A percentile compares a stretch with the other conserved stretches of the same genome.
Conservation (phyloP, 2,888 invertebrate genomes). For the Amphimallon solstitiale region DNA sequence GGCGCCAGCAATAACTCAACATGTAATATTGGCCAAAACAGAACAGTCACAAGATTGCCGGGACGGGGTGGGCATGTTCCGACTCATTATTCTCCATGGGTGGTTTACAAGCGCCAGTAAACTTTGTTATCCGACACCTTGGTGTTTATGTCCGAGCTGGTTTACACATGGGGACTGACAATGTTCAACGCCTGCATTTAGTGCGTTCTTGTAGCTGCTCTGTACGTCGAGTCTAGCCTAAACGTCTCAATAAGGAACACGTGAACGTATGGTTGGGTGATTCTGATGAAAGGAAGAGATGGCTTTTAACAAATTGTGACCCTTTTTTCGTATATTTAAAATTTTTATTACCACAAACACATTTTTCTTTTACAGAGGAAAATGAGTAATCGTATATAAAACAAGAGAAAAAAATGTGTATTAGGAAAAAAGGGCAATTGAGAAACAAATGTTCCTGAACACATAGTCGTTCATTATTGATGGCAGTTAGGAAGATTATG, state of each 20-base stretch:
- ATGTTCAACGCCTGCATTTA: not conserved
- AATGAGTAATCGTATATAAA: too few relatives aligned
- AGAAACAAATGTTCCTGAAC: too few relatives aligned
- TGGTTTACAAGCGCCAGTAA: constrained; percentile 48
- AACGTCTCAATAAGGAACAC: too few relatives aligned
- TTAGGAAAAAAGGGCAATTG: too few relatives aligned
- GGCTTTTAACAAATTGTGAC: not conserved
- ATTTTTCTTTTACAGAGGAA: constrained; percentile 2
- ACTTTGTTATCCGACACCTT: constrained; percentile 49
- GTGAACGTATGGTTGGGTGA: too few relatives aligned
- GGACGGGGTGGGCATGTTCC: constrained; percentile 14
- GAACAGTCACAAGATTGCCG: not conserved
- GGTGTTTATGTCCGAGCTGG: constrained; percentile 45
- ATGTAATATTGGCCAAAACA: constrained; percentile 24
- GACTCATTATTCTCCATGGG: constrained; percentile 41
- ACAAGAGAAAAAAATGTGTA: too few relatives aligned
- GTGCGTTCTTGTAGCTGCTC: not conserved
- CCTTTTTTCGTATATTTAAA: constrained; percentile 12
- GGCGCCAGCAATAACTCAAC: constrained; percentile 39
- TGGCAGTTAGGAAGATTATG: too few relatives aligned
- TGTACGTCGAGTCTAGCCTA: too few relatives aligned
- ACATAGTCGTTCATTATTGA: too few relatives aligned
- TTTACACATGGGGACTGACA: constrained; percentile 32
- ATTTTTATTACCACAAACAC: constrained; percentile 11
- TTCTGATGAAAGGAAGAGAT: not conserved